Evolutionary conservation across 2,797 vertebrate genomes (phyloP), one percentile per base, ranked within the genome.

Genomic region (Hemitrygon akajei): DNA sequence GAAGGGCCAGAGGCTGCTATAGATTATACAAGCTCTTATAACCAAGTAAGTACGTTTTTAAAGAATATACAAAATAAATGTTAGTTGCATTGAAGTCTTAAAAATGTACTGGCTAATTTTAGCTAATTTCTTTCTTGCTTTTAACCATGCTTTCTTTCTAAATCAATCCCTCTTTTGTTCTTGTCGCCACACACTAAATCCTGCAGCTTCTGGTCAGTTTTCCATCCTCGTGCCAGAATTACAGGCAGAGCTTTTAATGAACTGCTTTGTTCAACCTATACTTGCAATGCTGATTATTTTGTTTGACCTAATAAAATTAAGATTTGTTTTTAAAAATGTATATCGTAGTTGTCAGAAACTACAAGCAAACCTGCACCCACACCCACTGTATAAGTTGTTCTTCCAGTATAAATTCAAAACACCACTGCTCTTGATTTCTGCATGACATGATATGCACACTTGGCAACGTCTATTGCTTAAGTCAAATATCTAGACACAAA

Each of bases 11-110:
- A 92, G 1, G 80, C 80, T 12, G 81, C 94, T 20, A 20, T 94
- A 10, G 71, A 94, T 94, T 96, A 95, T 92, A 94, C 92, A 60
- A 96, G 95, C 86, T 96, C 94, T 66, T 95, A 96, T 79, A 34
- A 87, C 12, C 94, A 96, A 94, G 95, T 96, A 92, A 94, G 95
- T 37, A 60, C 30, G 0, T 18, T 12, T 30, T 12, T 30, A 25
- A 40, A 14, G 34, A 69, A 69, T 66, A 60, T 69, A 89, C 1
- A 89, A 22, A 66, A 63, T 89, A 34, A 89, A 69, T 22, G n/a
- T 18, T 22, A 7, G 27, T 86, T 63, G 12, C 27, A 18, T 14
- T 81, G 40, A 75, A 75, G 73, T 75, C 79, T 20, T 58, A 58
- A 84, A 14, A 2, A 0, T 30, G 27, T 56, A 84, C 30, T 84